Evolutionary conservation across 2,888 invertebrate genomes (phyloP).

Genomic region (Drosophila siamana): DNA sequence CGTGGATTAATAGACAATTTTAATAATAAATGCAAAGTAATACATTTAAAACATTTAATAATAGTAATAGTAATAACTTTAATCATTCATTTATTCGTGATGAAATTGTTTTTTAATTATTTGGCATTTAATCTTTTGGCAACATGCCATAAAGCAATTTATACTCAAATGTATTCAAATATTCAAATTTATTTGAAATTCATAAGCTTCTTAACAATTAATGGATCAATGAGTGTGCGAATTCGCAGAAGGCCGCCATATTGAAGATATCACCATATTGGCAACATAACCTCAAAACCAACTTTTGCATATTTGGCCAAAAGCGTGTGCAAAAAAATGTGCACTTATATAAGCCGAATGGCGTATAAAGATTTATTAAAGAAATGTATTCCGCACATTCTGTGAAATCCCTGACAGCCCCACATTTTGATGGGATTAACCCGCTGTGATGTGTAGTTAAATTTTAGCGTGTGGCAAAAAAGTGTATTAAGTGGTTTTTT

Average conservation of each 20-base stretch:
- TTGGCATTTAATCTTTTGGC: background rate
- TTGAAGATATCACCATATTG: constrained; percentile 25
- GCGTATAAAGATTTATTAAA: background rate
- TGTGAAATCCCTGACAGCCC: constrained; percentile 3
- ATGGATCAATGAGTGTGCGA: constrained; percentile 7
- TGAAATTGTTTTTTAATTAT: background rate
- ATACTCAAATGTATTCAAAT: background rate
- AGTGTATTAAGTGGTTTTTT: constrained; percentile 36
- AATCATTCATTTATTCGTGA: background rate
- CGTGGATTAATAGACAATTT: background rate
- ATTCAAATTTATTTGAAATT: background rate
- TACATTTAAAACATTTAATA: background rate
- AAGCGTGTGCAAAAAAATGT: constrained; percentile 22
- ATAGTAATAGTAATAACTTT: too few species aligned
- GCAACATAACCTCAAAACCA: constrained; percentile 42
- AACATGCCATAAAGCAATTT: background rate
- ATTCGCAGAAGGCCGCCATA: constrained; percentile 13
- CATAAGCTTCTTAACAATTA: constrained; percentile 3
- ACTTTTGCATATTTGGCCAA: constrained; percentile 10
- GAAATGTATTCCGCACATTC: constrained; percentile 8
- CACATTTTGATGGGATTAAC: constrained; percentile 9
- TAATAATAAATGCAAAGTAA: background rate
- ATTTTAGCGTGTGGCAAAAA: constrained; percentile 20
- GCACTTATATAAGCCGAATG: constrained; percentile 22
- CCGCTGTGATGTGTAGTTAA: background rate